phyloP scores from a whole-genome alignment of 30 jellyfish, hydroid and myxozoan species.

The Hydra vulgaris region DNA sequence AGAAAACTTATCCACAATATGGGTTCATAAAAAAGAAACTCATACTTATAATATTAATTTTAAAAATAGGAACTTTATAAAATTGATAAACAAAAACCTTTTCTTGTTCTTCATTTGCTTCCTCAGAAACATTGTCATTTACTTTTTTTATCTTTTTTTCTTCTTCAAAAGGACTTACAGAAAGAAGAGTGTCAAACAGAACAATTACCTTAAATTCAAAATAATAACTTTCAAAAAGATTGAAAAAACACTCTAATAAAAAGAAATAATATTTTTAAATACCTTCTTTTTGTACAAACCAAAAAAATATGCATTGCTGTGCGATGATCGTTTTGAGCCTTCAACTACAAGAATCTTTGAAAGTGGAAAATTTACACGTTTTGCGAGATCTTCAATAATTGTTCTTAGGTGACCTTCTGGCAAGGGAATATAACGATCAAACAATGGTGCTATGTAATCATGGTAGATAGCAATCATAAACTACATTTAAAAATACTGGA shows the following conservation, averaged over 20 bases:
- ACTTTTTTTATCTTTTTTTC: conserved; percentile 30
- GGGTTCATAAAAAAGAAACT: no score
- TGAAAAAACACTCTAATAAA: neutral
- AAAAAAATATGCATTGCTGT: conserved; percentile 95
- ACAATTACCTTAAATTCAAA: conserved; percentile 37
- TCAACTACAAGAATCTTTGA: conserved; percentile 81
- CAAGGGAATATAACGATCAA: conserved; percentile 80
- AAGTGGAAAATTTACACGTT: conserved; percentile 71
- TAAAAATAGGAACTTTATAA: neutral
- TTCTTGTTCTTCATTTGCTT: conserved; percentile 7
- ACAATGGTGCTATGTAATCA: conserved; percentile 96
- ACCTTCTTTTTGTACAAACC: conserved; percentile 88
- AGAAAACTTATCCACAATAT: no score
- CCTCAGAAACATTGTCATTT: conserved; percentile 8
- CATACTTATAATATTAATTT: no score
- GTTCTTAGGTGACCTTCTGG: conserved; percentile 73
- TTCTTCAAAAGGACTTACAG: conserved; percentile 84
- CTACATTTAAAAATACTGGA: conserved; percentile 21
- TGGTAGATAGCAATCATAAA: conserved; percentile 84
- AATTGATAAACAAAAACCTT: neutral
- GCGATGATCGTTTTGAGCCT: conserved; percentile 97
- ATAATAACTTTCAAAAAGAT: neutral
- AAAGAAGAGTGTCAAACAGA: conserved; percentile 74
- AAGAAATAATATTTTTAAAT: neutral
- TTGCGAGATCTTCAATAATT: conserved; percentile 71